These are phyloP conservation scores for Irena cyanogastra DNA, from an alignment of 2,113 vertebrate species.

Conservation along the genomic window DNA sequence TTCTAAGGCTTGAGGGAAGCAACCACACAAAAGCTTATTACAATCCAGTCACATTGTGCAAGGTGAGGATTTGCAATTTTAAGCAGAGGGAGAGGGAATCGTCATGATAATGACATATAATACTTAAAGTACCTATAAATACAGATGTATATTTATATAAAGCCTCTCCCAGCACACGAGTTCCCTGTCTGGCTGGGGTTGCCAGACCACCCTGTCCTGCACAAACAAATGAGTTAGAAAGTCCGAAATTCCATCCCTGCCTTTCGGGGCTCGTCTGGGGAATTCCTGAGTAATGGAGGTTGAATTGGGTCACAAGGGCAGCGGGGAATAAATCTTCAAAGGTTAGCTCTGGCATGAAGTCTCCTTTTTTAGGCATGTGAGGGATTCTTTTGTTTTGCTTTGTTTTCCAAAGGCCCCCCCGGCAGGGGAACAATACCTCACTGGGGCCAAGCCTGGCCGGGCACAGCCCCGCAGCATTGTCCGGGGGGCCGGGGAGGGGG, in stretches of 20 bases:
- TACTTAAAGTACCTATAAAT: conserved; percentile 33
- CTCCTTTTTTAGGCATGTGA: conserved; percentile 62
- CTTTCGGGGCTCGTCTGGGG: conserved; percentile 72
- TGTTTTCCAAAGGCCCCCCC: conserved; percentile 43
- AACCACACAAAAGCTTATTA: conserved; percentile 43
- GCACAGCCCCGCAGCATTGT: conserved; percentile 22
- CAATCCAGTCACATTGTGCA: conserved; percentile 17
- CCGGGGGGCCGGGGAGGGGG: neutral
- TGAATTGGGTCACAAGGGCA: conserved; percentile 73
- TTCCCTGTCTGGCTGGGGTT: conserved; percentile 64
- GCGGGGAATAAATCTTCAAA: conserved; percentile 66
- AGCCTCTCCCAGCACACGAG: conserved; percentile 57
- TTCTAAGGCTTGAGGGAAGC: conserved; percentile 11
- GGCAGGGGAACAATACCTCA: conserved; percentile 22
- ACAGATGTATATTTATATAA: conserved; percentile 32
- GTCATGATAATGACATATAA: neutral
- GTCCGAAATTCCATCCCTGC: conserved; percentile 76
- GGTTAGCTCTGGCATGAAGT: conserved; percentile 67
- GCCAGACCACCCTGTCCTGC: conserved; percentile 80
- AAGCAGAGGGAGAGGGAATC: conserved; percentile 35
- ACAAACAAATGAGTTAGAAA: conserved; percentile 83
- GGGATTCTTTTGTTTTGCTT: conserved; percentile 66
- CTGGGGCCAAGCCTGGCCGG: conserved; percentile 22
- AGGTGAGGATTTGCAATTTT: conserved; percentile 68
- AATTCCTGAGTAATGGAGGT: conserved; percentile 88